Base-by-base conservation (phyloP, 2,888 invertebrate genomes). In the Scrobipalpa atriplicella region DNA sequence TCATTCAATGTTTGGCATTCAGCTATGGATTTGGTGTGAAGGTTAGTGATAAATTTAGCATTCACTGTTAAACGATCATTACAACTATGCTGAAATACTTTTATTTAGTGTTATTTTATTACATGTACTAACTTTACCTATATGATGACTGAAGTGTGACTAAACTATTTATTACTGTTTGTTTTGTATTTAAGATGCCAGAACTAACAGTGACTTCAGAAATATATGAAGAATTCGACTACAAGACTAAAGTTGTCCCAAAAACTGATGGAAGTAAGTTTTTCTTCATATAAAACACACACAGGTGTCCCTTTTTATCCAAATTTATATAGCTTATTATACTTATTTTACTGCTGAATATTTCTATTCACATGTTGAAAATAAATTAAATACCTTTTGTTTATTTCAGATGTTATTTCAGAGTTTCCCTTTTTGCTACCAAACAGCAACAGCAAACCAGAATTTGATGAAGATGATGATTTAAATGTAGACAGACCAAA, bases 391-490 rank as follows among this genome's bases (percentile, higher is more conserved):
- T 38, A n/a, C 10, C 11, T n/a, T 38, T 29, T 56, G n/a, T 6
- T 38, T 38, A 58, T 93, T 94, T 68, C 82, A 96, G 96, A 95
- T 92, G 94, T 95, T 0, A 93, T 96, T 69, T 96, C 96, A 29
- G 94, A 94, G 79, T 97, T 97, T 84, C 92, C 94, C 69, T 96
- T 96, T 75, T 75, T 92, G 78, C 62, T 95, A 83, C 85, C 95
- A 91, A 74, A 82, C 77, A 75, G 72, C 72, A 80, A 75, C 74
- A 75, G 72, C 29, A 73, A 68, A 69, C 77, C 73, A 63, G 80
- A 80, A 70, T 86, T 86, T 72, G 97, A 97, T 83, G 86, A 93
- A 54, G 97, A 97, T 84, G 94, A 96, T 56, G 97, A 97, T 85
- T 89, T 96, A 66, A 89, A 96, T 67, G 86, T 96, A 61, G 84